These are phyloP conservation scores for Platichthys flesus DNA, from an alignment of 2,113 vertebrate species.

Conservation along the genomic window DNA sequence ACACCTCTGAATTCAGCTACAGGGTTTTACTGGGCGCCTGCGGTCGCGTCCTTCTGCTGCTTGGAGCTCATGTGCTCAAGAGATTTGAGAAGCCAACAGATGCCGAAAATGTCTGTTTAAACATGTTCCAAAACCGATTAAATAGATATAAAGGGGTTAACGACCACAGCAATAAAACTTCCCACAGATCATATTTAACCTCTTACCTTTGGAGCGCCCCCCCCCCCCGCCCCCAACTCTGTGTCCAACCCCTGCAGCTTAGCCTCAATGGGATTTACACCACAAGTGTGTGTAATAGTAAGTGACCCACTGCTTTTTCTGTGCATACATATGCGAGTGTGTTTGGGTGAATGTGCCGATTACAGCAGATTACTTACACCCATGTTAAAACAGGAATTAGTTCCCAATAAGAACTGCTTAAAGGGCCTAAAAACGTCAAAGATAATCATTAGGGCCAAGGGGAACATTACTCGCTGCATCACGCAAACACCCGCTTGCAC, in stretches of 20 bases:
- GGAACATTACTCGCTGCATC: slow-evolving; percentile 58
- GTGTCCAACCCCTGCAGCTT: slow-evolving; percentile 53
- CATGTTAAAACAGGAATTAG: slow-evolving; percentile 78
- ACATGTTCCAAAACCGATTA: slow-evolving; percentile 71
- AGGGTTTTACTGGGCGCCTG: slow-evolving; percentile 16
- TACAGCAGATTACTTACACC: slow-evolving; percentile 81
- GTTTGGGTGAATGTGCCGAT: slow-evolving; percentile 70
- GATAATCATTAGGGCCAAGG: slow-evolving; percentile 69
- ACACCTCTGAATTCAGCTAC: not conserved
- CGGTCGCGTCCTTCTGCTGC: slow-evolving; percentile 69
- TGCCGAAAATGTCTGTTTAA: slow-evolving; percentile 66
- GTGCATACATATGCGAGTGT: slow-evolving; percentile 57
- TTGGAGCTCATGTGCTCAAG: slow-evolving; percentile 58
- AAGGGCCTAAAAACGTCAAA: slow-evolving; percentile 72
- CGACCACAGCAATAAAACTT: slow-evolving; percentile 54
- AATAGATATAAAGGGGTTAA: slow-evolving; percentile 67
- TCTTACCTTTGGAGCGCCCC: slow-evolving; percentile 51
- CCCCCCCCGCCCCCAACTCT: not conserved
- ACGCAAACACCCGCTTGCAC: slow-evolving; percentile 52
- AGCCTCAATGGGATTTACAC: slow-evolving; percentile 68
- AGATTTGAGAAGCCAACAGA: slow-evolving; percentile 69
- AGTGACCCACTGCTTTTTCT: slow-evolving; percentile 56
- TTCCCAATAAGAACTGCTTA: slow-evolving; percentile 77
- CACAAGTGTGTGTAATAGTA: slow-evolving; percentile 62
- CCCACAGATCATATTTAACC: slow-evolving; percentile 67